Evolutionary conservation across 2,888 invertebrate species (phyloP).

Genomic region (Serrognathus titanus): DNA sequence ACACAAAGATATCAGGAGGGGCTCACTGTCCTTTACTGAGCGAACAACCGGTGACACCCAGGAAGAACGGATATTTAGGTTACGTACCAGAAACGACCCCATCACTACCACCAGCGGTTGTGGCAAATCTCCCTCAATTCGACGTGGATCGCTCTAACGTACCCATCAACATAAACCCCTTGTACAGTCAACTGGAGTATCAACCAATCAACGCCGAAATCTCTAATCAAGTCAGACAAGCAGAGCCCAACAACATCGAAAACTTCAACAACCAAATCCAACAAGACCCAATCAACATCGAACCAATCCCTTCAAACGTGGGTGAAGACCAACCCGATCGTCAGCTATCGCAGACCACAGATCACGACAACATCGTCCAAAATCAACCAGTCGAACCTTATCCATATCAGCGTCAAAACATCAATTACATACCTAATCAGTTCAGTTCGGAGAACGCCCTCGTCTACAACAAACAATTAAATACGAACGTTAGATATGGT

Average conservation of each 20-base stretch:
- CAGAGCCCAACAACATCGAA: slow-evolving; percentile 1
- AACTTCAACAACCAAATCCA: slow-evolving; percentile 17
- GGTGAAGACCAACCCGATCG: background rate
- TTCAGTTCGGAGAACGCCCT: no score
- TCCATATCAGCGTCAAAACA: slow-evolving; percentile 11
- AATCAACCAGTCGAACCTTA: slow-evolving; percentile 1
- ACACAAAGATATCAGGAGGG: slow-evolving; percentile 69
- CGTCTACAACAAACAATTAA: no score
- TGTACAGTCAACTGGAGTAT: slow-evolving; percentile 6
- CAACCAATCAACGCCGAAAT: slow-evolving; percentile 3
- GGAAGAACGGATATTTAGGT: slow-evolving; percentile 43
- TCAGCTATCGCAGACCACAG: background rate
- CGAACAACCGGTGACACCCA: slow-evolving; percentile 43
- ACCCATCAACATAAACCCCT: slow-evolving; percentile 12
- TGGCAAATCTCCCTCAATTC: background rate
- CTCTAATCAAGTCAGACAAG: slow-evolving; percentile 17
- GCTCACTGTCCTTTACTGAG: slow-evolving; percentile 48
- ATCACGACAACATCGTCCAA: background rate
- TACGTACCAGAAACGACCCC: slow-evolving; percentile 26
- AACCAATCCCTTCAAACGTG: background rate
- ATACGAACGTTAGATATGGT: no score
- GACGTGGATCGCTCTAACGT: slow-evolving; percentile 1
- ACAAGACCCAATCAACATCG: slow-evolving; percentile 1
- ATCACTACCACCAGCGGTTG: background rate
- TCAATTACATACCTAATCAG: background rate